Conservation (phyloP, 2,113 vertebrate species). For the Sphaerodactylus townsendi region DNA sequence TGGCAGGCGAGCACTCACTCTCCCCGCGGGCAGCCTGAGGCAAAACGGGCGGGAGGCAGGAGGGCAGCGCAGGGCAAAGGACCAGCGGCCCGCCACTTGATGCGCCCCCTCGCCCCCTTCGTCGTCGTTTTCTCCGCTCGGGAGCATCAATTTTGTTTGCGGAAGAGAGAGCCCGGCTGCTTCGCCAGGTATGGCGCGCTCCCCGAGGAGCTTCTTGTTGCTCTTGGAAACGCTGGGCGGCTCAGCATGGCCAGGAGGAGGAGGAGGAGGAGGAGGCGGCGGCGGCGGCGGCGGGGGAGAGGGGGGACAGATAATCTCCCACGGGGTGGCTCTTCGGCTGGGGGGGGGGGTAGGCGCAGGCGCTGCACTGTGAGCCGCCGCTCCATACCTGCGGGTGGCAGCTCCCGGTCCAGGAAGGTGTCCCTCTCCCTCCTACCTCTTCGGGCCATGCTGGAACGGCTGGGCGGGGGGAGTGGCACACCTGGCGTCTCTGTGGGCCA, state of each 20-base stretch:
- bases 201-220: conserved; percentile 12
- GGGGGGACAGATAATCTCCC: no score
- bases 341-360: no score
- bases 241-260: not conserved
- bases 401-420: no score
- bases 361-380: no score
- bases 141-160: no score
- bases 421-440: not conserved
- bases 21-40: not conserved
- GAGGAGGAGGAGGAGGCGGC: no score
- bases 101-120: no score
- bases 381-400: no score
- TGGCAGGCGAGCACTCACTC: not conserved
- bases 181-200: not conserved
- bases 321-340: no score
- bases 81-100: not conserved
- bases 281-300: no score
- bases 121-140: not conserved
- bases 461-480: not conserved
- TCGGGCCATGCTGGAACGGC: not conserved
- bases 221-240: conserved; percentile 19
- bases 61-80: not conserved
- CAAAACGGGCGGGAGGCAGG: no score
- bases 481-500: not conserved
- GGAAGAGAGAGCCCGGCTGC: not conserved